A percentile compares a stretch with the other conserved stretches of the same genome.
These are phyloP conservation scores for Ariolimax columbianus DNA, from an alignment of 2,888 invertebrate genomes.

Conservation along the genomic window DNA sequence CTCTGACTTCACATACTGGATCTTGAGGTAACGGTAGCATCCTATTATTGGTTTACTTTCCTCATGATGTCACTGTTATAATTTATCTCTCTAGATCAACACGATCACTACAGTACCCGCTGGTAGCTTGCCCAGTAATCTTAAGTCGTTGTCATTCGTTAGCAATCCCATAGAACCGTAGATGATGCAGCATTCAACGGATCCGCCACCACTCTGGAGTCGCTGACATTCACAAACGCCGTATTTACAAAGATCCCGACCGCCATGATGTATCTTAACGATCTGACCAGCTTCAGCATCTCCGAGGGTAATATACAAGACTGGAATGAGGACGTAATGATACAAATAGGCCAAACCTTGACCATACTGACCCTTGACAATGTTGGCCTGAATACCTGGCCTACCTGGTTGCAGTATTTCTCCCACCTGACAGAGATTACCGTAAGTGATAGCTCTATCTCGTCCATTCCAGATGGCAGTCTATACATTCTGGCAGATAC, in stretches of 20 bases:
- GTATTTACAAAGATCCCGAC: not conserved
- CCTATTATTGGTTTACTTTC: too few species aligned
- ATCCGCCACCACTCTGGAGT: not conserved
- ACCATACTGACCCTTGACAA: not conserved
- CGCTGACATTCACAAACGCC: not conserved
- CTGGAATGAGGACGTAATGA: slow-evolving; percentile 7
- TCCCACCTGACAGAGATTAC: not conserved
- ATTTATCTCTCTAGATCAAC: not conserved
- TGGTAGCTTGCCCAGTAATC: not conserved
- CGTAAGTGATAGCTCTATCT: not conserved
- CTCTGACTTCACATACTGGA: too few species aligned
- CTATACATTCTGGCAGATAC: not conserved
- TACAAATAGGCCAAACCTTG: not conserved
- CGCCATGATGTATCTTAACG: not conserved
- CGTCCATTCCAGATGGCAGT: not conserved
- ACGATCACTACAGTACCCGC: not conserved
- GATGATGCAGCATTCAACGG: not conserved
- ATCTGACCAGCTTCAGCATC: not conserved
- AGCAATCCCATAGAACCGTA: not conserved
- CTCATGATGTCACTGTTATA: too few species aligned
- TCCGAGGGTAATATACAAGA: not conserved
- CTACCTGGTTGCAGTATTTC: slow-evolving; percentile 1
- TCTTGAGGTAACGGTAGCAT: too few species aligned
- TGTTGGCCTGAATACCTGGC: not conserved
- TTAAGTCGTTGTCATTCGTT: not conserved